These are phyloP conservation scores for Taeniopygia guttata DNA, from an alignment of 2,797 vertebrate species.

Conservation along the genomic window DNA sequence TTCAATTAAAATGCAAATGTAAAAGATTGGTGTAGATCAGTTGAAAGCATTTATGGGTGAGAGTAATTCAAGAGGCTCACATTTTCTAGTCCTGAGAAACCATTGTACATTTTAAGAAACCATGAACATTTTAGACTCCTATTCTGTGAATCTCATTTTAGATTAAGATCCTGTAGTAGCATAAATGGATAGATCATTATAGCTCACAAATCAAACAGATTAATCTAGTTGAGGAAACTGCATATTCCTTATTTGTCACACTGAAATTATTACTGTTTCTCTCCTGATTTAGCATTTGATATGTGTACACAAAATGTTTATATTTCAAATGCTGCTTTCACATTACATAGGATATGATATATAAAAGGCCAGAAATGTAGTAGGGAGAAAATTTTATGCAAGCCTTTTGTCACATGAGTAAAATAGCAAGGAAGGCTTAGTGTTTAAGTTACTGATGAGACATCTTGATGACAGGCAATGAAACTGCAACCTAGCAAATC, in stretches of 20 bases:
- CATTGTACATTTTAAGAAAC: background rate
- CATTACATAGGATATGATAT: background rate
- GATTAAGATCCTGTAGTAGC: background rate
- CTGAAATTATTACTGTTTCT: conserved; percentile 8
- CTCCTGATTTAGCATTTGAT: conserved; percentile 21
- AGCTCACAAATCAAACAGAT: background rate
- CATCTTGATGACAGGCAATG: background rate
- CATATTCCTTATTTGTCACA: conserved; percentile 12
- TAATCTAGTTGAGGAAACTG: background rate
- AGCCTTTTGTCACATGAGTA: background rate
- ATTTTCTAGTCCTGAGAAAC: background rate
- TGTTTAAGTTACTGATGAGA: background rate
- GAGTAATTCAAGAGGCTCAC: background rate
- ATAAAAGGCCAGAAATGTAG: background rate
- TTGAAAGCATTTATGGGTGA: background rate
- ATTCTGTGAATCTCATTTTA: background rate
- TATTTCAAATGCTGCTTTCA: background rate
- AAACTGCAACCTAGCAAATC: background rate
- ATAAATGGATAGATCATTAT: background rate
- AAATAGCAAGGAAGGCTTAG: background rate
- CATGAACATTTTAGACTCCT: background rate
- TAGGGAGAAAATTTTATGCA: background rate
- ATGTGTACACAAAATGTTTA: background rate
- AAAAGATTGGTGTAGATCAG: background rate
- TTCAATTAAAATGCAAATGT: background rate